These are phyloP conservation scores for Holacanthella duospinosa DNA, from an alignment of 2,888 invertebrate species.

Conservation along the genomic window DNA sequence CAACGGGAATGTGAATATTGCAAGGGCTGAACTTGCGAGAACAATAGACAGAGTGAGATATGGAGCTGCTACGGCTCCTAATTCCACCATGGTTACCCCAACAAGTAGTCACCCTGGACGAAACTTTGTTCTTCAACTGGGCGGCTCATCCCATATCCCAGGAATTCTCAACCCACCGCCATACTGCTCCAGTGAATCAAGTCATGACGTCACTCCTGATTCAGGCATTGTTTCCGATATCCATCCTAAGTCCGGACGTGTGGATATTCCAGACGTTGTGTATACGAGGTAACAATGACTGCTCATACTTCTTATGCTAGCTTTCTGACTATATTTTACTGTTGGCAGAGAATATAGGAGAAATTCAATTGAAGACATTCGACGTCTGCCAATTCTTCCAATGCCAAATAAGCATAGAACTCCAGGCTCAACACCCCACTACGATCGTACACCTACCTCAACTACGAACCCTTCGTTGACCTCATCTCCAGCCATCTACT, in stretches of 20 bases:
- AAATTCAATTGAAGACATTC: conserved; percentile 37
- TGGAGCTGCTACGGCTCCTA: conserved; percentile 33
- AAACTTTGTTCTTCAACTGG: conserved; percentile 37
- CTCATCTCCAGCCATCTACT: conserved; percentile 30
- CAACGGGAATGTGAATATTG: conserved; percentile 23
- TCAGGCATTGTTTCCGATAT: conserved; percentile 38
- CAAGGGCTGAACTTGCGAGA: conserved; percentile 36
- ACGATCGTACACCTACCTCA: conserved; percentile 37
- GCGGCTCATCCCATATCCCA: conserved; percentile 33
- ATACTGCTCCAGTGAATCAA: conserved; percentile 38
- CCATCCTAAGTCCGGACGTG: conserved; percentile 36
- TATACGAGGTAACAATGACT: conserved; percentile 35
- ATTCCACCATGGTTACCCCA: conserved; percentile 27
- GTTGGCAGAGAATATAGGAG: conserved; percentile 34
- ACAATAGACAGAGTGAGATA: conserved; percentile 38
- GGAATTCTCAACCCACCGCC: conserved; percentile 37
- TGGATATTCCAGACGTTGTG: conserved; percentile 37
- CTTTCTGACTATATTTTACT: neutral
- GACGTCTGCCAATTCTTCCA: conserved; percentile 35
- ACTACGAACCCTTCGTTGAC: conserved; percentile 31
- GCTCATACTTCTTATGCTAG: neutral
- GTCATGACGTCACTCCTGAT: conserved; percentile 38
- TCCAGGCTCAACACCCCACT: conserved; percentile 33
- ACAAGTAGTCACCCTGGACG: conserved; percentile 31
- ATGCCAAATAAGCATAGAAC: conserved; percentile 32